phyloP scores from a whole-genome alignment of 2,113 vertebrate species.

The Macquaria australasica region DNA sequence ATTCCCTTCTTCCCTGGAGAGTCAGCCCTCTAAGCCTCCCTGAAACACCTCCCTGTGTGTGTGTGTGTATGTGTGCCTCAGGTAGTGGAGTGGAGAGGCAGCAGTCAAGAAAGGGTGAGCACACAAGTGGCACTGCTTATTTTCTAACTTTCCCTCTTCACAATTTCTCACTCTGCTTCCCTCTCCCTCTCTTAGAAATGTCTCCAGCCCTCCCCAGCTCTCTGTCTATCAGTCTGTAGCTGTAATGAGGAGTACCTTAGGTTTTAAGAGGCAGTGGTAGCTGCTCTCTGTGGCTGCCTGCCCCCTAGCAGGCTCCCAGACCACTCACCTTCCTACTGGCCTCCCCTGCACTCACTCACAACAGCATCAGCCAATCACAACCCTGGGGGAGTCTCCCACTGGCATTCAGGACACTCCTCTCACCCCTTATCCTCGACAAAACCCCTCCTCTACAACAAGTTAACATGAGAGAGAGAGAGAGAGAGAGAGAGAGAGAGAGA shows the following conservation, averaged over 20 bases:
- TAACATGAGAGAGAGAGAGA: conserved; percentile 40
- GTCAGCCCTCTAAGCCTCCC: conserved; percentile 66
- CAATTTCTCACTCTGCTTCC: conserved; percentile 53
- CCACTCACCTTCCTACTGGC: conserved; percentile 83
- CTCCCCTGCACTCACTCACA: conserved; percentile 75
- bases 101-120: conserved; percentile 56
- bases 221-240: conserved; percentile 75
- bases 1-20: conserved; percentile 73
- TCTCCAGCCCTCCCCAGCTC: conserved; percentile 60
- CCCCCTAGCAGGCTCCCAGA: conserved; percentile 77
- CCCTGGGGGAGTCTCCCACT: conserved; percentile 69
- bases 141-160: conserved; percentile 66
- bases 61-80: conserved; percentile 61
- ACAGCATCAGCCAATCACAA: conserved; percentile 75
- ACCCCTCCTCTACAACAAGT: conserved; percentile 67
- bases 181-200: conserved; percentile 51
- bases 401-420: conserved; percentile 68
- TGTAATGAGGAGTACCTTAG: conserved; percentile 80
- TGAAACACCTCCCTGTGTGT: conserved; percentile 60
- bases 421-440: conserved; percentile 59
- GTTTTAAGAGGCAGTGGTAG: conserved; percentile 80
- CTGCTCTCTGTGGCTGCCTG: conserved; percentile 77
- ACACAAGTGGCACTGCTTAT: conserved; percentile 61
- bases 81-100: conserved; percentile 66
- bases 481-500: conserved; percentile 2